Evolutionary conservation across 64 coral and sea anemone species (phyloP).

Genomic region (Pocillopora verrucosa): DNA sequence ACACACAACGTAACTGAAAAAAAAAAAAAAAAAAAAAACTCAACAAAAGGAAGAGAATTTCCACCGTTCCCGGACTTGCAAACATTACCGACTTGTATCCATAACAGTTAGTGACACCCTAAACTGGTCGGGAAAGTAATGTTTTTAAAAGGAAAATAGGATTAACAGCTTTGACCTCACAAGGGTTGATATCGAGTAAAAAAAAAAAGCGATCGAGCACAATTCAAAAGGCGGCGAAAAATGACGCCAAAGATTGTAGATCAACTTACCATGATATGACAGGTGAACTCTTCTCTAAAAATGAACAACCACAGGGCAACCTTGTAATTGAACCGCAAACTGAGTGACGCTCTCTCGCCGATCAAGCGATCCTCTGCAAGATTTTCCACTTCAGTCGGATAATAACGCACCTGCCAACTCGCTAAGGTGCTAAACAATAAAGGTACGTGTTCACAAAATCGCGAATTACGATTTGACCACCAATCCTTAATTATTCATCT

Average conservation of each 20-base stretch:
- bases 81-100: too few relatives aligned
- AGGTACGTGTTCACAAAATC: conserved; percentile 1
- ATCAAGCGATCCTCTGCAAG: neutral
- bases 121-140: too few relatives aligned
- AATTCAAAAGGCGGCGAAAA: neutral
- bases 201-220: too few relatives aligned
- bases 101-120: too few relatives aligned
- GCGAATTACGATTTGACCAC: conserved; percentile 18
- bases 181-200: too few relatives aligned
- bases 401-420: conserved; percentile 3
- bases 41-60: too few relatives aligned
- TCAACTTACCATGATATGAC: neutral
- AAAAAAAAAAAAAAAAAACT: too few relatives aligned
- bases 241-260: neutral
- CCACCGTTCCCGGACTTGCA: too few relatives aligned
- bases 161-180: too few relatives aligned
- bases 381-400: conserved; percentile 10
- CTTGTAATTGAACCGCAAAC: neutral
- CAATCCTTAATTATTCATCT: neutral
- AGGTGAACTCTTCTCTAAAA: neutral
- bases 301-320: neutral
- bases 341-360: neutral
- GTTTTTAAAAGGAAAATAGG: too few relatives aligned
- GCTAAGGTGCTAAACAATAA: conserved; percentile 1
- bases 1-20: too few relatives aligned